Base-by-base conservation (phyloP, 2,888 invertebrate species). In the Liodrosophila aerea region DNA sequence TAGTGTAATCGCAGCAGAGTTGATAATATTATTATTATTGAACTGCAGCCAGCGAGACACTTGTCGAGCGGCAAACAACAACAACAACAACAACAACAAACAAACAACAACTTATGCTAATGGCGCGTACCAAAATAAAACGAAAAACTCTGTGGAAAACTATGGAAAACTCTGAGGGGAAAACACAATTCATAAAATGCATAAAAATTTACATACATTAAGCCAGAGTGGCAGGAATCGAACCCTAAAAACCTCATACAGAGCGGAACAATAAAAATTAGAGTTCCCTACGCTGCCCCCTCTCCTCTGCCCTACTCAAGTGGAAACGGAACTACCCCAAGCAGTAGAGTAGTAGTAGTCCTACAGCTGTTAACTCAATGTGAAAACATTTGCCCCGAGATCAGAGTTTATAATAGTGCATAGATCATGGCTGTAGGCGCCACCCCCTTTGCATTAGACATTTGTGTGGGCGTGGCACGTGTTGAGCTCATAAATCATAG, bases 71-170 rank as follows among this genome's bases (percentile, higher is more conserved):
- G 56, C 54, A 46, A 39, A 31, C 59, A 51, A 43, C 37, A 34
- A 36, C 59, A 49, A 31, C 15, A 56, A 36, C 27, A 59, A 57
- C 39, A 72, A 72, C 69, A 15, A 22, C 34, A 37, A 33, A 30
- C n/a, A 5, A 40, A 13, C 9, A 40, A 41, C 46, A 81, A 72
- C 72, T 74, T 72, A 81, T 74, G 85, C 77, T 86, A 81, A 81
- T 81, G 71, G 86, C 81, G 85, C 81, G 86, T 81, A 69, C 81
- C 86, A 81, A 84, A 83, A 72, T 47, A 74, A 64, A 65, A 65
- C 31, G 44, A 22, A 44, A 27, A 52, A 7, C 7, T 13, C 8
- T 29, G 16, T n/a, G n/a, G n/a, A n/a, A n/a, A n/a, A n/a, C n/a
- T n/a, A n/a, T n/a, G 51, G 22, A 52, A 36, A 39, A 53, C 18